These are phyloP conservation scores for Catocala sponsa DNA, from an alignment of 2,888 invertebrate genomes.

Conservation along the genomic window DNA sequence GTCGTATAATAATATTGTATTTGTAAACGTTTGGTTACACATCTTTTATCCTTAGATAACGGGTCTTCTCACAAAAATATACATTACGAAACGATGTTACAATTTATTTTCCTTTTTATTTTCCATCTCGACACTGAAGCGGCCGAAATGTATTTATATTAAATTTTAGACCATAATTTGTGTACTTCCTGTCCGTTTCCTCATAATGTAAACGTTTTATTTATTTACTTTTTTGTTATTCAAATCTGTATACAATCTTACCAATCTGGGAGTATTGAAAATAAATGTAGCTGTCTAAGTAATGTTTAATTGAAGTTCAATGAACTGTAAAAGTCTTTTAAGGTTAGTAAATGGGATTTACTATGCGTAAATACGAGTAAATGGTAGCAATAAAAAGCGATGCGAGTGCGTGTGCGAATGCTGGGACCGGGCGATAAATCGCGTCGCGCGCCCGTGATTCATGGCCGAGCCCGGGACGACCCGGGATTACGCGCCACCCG, in stretches of 20 bases:
- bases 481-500: slow-evolving; percentile 52
- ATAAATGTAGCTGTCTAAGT: background rate
- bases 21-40: too few species aligned
- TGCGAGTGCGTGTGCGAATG: slow-evolving; percentile 57
- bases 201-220: slow-evolving; percentile 2
- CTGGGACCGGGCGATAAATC: slow-evolving; percentile 63
- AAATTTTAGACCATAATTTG: slow-evolving; percentile 24
- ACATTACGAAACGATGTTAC: slow-evolving; percentile 27
- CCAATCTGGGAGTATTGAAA: background rate
- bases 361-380: slow-evolving; percentile 52
- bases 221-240: slow-evolving; percentile 2
- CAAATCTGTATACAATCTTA: background rate
- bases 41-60: slow-evolving; percentile 33
- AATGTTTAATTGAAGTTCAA: slow-evolving; percentile 4
- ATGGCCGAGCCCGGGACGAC: slow-evolving; percentile 44
- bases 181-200: slow-evolving; percentile 19
- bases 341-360: slow-evolving; percentile 42
- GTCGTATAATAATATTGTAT: too few species aligned
- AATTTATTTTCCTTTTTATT: slow-evolving; percentile 20
- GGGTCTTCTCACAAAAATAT: slow-evolving; percentile 2
- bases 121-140: slow-evolving; percentile 28
- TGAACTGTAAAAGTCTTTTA: slow-evolving; percentile 13
- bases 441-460: slow-evolving; percentile 57
- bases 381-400: slow-evolving; percentile 60
- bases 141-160: slow-evolving; percentile 24